Evolutionary conservation across 1,140 invertebrate genomes (phyloP).

Genomic region (Pissodes strobi): DNA sequence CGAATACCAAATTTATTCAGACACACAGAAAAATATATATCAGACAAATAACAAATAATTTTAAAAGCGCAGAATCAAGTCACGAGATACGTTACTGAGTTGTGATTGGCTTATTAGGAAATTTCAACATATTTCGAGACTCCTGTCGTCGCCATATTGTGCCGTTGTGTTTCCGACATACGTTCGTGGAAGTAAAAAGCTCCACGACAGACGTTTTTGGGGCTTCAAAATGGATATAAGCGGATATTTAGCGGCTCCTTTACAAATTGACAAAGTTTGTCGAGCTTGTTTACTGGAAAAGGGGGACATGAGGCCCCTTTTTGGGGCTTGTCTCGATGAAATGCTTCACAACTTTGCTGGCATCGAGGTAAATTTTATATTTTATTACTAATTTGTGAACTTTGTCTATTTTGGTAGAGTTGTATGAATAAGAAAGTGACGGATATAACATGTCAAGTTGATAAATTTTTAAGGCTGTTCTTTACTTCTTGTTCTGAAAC

Average conservation of each 20-base stretch:
- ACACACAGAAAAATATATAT: too few relatives aligned
- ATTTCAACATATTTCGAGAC: conserved; percentile 24
- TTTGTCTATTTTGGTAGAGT: background rate
- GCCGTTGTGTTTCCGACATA: conserved; percentile 17
- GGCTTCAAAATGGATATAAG: conserved; percentile 52
- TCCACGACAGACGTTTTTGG: conserved; percentile 22
- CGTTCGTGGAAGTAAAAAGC: conserved; percentile 1
- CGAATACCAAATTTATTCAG: too few relatives aligned
- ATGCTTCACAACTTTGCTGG: conserved; percentile 56
- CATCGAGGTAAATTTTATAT: conserved; percentile 50
- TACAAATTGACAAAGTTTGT: conserved; percentile 56
- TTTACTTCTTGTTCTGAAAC: too few relatives aligned
- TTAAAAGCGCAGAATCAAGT: conserved; percentile 17
- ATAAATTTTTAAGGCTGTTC: conserved; percentile 1
- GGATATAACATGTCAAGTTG: background rate
- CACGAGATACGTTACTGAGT: conserved; percentile 15
- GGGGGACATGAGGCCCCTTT: conserved; percentile 57
- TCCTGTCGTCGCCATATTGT: conserved; percentile 31
- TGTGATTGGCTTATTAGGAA: background rate
- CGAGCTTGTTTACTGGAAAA: conserved; percentile 56
- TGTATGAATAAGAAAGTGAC: conserved; percentile 3
- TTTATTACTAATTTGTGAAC: background rate
- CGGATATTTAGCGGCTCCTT: conserved; percentile 50
- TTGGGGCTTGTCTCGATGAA: conserved; percentile 57
- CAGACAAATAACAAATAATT: background rate